phyloP scores from a whole-genome alignment of 2,797 vertebrate genomes.

The Leptoclinus maculatus region DNA sequence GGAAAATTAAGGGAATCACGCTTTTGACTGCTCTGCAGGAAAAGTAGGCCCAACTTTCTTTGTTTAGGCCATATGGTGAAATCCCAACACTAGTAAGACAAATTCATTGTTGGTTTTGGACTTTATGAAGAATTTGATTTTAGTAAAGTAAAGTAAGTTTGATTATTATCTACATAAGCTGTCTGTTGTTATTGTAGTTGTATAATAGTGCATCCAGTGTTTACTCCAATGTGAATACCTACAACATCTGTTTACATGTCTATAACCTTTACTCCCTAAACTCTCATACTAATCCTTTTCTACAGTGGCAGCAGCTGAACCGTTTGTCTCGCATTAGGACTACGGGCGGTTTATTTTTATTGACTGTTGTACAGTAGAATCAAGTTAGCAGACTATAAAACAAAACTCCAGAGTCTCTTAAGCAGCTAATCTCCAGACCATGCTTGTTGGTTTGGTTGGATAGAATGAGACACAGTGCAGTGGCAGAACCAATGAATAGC shows the following conservation, averaged over 20 bases:
- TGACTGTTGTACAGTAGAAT: slow-evolving; percentile 5
- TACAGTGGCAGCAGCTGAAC: background rate
- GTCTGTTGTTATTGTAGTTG: background rate
- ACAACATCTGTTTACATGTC: background rate
- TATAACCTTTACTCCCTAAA: background rate
- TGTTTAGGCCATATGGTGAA: no score
- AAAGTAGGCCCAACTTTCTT: no score
- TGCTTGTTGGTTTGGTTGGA: background rate
- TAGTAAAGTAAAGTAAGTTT: no score
- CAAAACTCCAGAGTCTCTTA: slow-evolving; percentile 17
- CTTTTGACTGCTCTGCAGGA: no score
- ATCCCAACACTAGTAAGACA: no score
- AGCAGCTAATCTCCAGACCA: background rate
- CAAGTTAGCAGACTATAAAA: slow-evolving; percentile 18
- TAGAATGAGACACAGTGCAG: no score
- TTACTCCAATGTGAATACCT: no score
- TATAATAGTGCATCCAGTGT: background rate
- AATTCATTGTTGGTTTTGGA: background rate
- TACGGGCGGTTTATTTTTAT: slow-evolving; percentile 13
- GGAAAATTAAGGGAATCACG: no score
- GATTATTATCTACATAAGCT: background rate
- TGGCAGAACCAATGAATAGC: no score
- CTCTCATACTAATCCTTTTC: background rate
- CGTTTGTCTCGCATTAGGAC: slow-evolving; percentile 19
- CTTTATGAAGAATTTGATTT: background rate